Conservation (phyloP, 2,888 invertebrate species). For the Aporophyla lueneburgensis region DNA sequence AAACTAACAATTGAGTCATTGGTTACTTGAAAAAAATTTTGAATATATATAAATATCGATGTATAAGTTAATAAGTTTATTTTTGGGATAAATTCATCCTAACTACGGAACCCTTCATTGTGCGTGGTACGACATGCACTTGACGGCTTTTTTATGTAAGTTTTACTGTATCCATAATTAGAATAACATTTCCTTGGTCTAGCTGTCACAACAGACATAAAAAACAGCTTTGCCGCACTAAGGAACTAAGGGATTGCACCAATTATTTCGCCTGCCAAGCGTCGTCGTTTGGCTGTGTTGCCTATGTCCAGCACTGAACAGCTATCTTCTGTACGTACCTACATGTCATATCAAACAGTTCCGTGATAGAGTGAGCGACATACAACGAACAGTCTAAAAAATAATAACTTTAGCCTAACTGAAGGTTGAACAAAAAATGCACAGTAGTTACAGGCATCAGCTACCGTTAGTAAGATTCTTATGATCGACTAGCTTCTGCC, state of each 20-base stretch:
- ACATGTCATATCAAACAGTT: slow-evolving; percentile 1
- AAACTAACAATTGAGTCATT: too few species aligned
- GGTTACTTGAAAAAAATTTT: too few species aligned
- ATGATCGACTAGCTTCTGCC: too few species aligned
- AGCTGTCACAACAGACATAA: not conserved
- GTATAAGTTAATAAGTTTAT: too few species aligned
- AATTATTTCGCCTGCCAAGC: slow-evolving; percentile 36
- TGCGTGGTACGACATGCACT: too few species aligned
- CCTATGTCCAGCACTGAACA: not conserved
- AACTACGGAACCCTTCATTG: too few species aligned
- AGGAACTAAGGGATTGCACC: not conserved
- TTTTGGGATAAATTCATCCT: too few species aligned
- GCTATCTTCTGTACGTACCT: not conserved
- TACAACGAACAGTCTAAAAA: not conserved
- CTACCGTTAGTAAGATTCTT: not conserved
- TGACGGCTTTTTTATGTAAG: too few species aligned
- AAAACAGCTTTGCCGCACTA: slow-evolving; percentile 5
- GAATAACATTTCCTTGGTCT: not conserved
- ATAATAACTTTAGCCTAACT: not conserved
- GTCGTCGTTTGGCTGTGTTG: slow-evolving; percentile 16
- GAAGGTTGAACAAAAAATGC: not conserved
- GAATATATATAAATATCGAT: too few species aligned
- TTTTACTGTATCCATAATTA: too few species aligned
- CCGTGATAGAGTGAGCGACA: not conserved
- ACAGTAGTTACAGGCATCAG: not conserved